Evolutionary conservation across 2,113 vertebrate species (phyloP).

Genomic region (Copsychus sechellarum): DNA sequence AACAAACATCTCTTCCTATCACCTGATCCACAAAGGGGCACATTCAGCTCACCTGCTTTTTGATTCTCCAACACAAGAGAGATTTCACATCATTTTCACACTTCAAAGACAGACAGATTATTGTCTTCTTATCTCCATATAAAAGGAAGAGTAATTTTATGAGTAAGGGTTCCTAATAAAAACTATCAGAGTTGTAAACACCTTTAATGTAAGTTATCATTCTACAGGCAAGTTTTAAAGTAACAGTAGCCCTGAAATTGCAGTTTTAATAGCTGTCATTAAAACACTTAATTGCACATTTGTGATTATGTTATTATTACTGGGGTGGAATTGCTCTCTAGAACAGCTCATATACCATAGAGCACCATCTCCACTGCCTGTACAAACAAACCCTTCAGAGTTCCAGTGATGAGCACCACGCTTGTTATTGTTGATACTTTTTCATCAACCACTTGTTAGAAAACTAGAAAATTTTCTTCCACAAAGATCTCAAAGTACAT

Average conservation of each 20-base stretch:
- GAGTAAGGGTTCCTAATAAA: neutral
- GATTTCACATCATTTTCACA: neutral
- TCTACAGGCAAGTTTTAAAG: constrained; percentile 5
- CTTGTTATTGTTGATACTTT: neutral
- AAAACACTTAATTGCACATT: neutral
- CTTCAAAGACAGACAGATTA: neutral
- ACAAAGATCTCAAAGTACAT: neutral
- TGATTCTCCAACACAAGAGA: neutral
- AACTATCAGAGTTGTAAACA: neutral
- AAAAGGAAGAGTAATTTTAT: neutral
- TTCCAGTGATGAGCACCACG: neutral
- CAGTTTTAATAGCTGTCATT: constrained; percentile 2
- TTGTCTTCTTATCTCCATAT: neutral
- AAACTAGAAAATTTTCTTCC: neutral
- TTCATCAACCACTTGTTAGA: neutral
- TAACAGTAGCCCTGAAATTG: neutral
- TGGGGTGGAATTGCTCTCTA: neutral
- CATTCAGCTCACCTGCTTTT: neutral
- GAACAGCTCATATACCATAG: neutral
- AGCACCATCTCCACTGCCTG: neutral
- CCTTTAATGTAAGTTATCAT: neutral
- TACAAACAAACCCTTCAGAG: neutral
- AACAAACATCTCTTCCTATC: neutral
- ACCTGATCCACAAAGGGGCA: neutral
- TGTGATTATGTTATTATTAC: neutral